These are phyloP conservation scores for Tachystola acroxantha DNA, from an alignment of 2,888 invertebrate genomes.

Conservation along the genomic window DNA sequence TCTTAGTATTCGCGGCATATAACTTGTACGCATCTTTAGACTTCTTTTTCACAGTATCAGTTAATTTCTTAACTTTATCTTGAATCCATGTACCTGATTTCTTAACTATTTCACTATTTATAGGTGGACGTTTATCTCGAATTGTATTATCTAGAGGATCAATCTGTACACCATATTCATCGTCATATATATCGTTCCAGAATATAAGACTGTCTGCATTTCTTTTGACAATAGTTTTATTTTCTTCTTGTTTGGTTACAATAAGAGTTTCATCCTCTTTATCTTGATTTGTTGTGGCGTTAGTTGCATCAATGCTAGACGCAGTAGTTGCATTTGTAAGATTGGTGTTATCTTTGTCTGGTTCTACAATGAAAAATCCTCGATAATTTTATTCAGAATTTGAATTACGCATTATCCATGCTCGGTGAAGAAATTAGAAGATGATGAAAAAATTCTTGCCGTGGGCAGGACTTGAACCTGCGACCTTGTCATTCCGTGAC, in stretches of 20 bases:
- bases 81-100: constrained; percentile 49
- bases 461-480: too few relatives aligned
- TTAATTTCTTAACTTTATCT: constrained; percentile 38
- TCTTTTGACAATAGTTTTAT: constrained; percentile 44
- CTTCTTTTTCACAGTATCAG: constrained; percentile 24
- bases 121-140: constrained; percentile 27
- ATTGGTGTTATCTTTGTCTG: neutral
- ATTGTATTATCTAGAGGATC: constrained; percentile 34
- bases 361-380: neutral
- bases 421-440: too few relatives aligned
- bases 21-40: constrained; percentile 1
- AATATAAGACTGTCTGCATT: constrained; percentile 42
- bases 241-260: too few relatives aligned
- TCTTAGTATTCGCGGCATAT: constrained; percentile 2
- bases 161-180: constrained; percentile 51
- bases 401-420: too few relatives aligned
- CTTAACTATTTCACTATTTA: constrained; percentile 25
- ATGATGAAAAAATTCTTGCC: too few relatives aligned
- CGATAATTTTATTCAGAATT: too few relatives aligned
- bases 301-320: constrained; percentile 7
- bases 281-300: neutral
- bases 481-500: too few relatives aligned
- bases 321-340: neutral
- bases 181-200: constrained; percentile 64
- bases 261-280: neutral